Evolutionary conservation across 2,113 vertebrate species (phyloP).

Genomic region (Todiramphus chloris): DNA sequence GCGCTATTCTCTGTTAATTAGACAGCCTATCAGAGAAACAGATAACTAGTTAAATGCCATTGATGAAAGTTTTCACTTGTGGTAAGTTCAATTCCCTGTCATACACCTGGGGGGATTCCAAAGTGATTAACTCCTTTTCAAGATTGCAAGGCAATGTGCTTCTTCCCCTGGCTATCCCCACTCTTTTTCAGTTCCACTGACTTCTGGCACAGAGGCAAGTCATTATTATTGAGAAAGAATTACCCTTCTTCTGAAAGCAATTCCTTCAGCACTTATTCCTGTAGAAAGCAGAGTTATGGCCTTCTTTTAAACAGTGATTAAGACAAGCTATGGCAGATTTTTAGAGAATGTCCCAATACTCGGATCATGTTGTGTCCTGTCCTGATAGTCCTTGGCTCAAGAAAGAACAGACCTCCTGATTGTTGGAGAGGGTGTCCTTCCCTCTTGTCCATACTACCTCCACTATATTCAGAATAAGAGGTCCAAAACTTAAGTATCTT

Average conservation of each 20-base stretch:
- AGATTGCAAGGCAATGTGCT: neutral
- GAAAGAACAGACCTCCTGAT: neutral
- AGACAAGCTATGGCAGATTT: neutral
- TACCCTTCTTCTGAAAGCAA: neutral
- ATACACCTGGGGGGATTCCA: neutral
- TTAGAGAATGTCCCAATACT: neutral
- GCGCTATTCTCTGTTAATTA: neutral
- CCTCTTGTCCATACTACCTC: neutral
- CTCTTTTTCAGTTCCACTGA: neutral
- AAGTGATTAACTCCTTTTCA: conserved; percentile 26
- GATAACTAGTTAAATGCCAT: neutral
- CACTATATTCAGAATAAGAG: neutral
- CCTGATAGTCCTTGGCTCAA: accelerated
- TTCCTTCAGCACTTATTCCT: neutral
- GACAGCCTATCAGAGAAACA: neutral
- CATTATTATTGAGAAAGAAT: neutral
- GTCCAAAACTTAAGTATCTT: neutral
- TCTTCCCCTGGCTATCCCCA: neutral
- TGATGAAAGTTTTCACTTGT: conserved; percentile 15
- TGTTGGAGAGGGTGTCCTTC: neutral
- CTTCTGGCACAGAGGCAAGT: neutral
- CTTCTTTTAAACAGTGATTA: neutral
- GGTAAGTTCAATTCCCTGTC: neutral
- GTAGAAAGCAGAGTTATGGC: neutral
- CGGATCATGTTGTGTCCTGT: neutral